A percentile compares a stretch with the other conserved stretches of the same genome.
Evolutionary conservation across 2,797 vertebrate genomes (phyloP).

Genomic region (Ctenopoma kingsleyae): DNA sequence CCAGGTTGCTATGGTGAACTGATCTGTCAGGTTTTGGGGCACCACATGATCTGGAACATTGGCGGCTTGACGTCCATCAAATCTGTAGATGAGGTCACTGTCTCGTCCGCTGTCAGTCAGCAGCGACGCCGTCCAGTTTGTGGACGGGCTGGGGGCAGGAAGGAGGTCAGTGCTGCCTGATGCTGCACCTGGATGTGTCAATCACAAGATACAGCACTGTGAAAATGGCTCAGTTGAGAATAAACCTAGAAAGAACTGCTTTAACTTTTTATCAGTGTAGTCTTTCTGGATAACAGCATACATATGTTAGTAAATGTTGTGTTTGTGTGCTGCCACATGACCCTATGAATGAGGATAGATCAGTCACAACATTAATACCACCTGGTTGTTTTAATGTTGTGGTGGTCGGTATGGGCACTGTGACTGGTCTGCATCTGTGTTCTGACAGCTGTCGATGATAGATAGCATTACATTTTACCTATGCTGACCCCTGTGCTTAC

Average conservation of each 20-base stretch:
- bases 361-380: no score
- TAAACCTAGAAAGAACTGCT: neutral
- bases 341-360: neutral
- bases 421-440: no score
- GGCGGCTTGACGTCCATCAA: conserved; percentile 93
- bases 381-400: no score
- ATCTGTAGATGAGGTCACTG: conserved; percentile 92
- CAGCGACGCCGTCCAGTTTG: conserved; percentile 94
- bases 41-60: conserved; percentile 94
- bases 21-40: conserved; percentile 95
- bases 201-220: conserved; percentile 33
- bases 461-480: neutral
- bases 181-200: conserved; percentile 87
- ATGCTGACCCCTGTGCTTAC: neutral
- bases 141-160: conserved; percentile 87
- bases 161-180: conserved; percentile 95
- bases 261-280: neutral
- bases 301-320: neutral
- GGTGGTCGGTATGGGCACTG: no score
- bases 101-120: conserved; percentile 90
- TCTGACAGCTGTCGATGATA: no score
- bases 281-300: neutral
- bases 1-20: conserved; percentile 96
- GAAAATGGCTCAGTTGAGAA: neutral
- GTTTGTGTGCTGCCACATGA: neutral